Evolutionary conservation across 2,888 invertebrate species (phyloP), one percentile per base, ranked within the genome.

Genomic region (Luperina nickerlii): DNA sequence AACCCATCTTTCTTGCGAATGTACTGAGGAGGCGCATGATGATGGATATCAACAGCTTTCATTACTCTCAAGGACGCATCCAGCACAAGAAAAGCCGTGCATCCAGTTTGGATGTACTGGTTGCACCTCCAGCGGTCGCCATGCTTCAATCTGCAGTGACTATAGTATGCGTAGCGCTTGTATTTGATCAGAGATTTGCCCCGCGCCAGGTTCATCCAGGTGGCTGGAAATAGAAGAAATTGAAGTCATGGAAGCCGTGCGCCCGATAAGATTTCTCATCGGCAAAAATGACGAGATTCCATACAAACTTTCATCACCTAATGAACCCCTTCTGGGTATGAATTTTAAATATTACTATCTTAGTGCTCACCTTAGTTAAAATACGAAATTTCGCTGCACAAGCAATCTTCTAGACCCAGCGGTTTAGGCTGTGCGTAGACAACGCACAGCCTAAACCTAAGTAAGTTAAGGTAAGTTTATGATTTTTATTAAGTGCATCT

Each of bases 81-180:
- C 38, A 85, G 18, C 2, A 85, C 85, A 0, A 85, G 54, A 45
- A 77, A 75, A 2, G 85, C 85, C 38, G 51, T 75, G 57, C 85
- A 85, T 13, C 82, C 79, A 68, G 27, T 77, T 20, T 60, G 42
- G 0, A 69, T n/a, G 65, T 85, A 85, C 63, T 85, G 84, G 63
- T 84, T 86, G 62, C 86, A 82, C 18, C 79, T 73, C 85, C 85
- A 85, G 8, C 85, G 82, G 73, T 79, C 86, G 20, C 78, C 79
- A 20, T 45, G 5, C 54, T 85, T 85, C 66, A 85, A 54, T 45
- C 20, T 82, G 76, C 85, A 85, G 32, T 85, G 85, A 24, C 62
- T 69, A 54, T 62, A 71, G 62, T 82, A 85, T 0, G 75, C 76
- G 27, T 82, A 85, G 24, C 24, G 65, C 18, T 82, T 85, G 66